phyloP scores from a whole-genome alignment of 2,113 vertebrate genomes.

The Sylvietta virens region DNA sequence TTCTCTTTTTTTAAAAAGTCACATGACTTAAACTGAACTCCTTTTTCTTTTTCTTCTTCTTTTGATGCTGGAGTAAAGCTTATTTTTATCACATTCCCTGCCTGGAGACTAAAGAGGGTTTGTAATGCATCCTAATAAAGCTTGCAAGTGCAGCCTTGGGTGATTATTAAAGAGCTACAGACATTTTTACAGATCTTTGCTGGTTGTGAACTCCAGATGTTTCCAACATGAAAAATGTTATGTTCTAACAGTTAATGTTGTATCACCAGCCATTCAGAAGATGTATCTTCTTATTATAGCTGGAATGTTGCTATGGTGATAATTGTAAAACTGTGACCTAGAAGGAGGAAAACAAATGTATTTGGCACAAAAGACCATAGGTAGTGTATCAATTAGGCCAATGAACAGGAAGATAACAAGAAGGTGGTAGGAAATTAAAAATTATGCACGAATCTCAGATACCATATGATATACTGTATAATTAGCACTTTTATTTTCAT shows the following conservation, averaged over 20 bases:
- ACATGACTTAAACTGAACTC: conserved; percentile 31
- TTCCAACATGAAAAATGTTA: conserved; percentile 75
- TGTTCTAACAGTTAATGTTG: conserved; percentile 69
- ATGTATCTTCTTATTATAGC: conserved; percentile 73
- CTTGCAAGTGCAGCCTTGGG: conserved; percentile 63
- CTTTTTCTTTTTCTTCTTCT: neutral
- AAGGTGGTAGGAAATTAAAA: conserved; percentile 42
- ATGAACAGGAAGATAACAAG: conserved; percentile 33
- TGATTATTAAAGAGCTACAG: conserved; percentile 62
- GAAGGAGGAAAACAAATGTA: conserved; percentile 43
- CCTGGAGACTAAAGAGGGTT: conserved; percentile 53
- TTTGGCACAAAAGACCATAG: conserved; percentile 26
- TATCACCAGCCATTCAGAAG: conserved; percentile 72
- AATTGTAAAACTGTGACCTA: conserved; percentile 70
- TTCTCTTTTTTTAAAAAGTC: neutral
- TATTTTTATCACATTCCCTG: conserved; percentile 47
- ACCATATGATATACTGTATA: neutral
- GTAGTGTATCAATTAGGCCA: conserved; percentile 57
- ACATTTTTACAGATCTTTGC: conserved; percentile 70
- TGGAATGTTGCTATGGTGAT: conserved; percentile 74
- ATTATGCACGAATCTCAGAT: neutral
- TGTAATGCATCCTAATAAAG: conserved; percentile 63
- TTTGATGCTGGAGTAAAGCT: conserved; percentile 39
- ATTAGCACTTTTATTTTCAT: neutral
- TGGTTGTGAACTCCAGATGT: conserved; percentile 73